Evolutionary conservation across 2,888 invertebrate species (phyloP).

Genomic region (Bedellia somnulentella): DNA sequence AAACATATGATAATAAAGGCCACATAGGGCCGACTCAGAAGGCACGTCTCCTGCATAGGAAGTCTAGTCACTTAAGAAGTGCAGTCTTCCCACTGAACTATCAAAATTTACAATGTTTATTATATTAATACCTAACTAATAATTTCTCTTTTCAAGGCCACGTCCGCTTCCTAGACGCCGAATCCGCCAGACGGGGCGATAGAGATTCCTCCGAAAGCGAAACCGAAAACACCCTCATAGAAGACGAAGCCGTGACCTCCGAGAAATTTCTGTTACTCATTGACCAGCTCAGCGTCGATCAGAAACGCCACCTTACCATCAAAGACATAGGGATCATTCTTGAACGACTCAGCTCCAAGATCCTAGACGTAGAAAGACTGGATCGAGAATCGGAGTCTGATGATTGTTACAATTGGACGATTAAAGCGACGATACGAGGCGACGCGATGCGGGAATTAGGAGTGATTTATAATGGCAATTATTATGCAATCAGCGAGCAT

Average conservation of each 20-base stretch:
- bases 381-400: conserved; percentile 91
- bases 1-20: too few species aligned
- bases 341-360: conserved; percentile 89
- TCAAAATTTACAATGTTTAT: too few species aligned
- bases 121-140: too few species aligned
- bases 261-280: conserved; percentile 91
- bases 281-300: conserved; percentile 90
- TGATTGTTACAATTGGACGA: conserved; percentile 96
- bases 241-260: conserved; percentile 86
- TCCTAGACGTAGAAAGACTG: conserved; percentile 88
- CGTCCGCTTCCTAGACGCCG: conserved; percentile 84
- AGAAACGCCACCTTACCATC: conserved; percentile 88
- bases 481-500: conserved; percentile 93
- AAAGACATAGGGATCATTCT: conserved; percentile 95
- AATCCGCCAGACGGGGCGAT: conserved; percentile 64
- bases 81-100: too few species aligned
- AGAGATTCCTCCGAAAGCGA: conserved; percentile 91
- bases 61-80: too few species aligned
- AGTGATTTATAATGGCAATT: conserved; percentile 93
- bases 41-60: too few species aligned
- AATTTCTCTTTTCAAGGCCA: too few species aligned
- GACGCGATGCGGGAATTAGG: conserved; percentile 89
- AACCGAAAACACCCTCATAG: conserved; percentile 90
- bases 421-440: conserved; percentile 91
- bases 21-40: too few species aligned